Conservation (phyloP, 2,888 invertebrate species). For the Campoletis raptor region DNA sequence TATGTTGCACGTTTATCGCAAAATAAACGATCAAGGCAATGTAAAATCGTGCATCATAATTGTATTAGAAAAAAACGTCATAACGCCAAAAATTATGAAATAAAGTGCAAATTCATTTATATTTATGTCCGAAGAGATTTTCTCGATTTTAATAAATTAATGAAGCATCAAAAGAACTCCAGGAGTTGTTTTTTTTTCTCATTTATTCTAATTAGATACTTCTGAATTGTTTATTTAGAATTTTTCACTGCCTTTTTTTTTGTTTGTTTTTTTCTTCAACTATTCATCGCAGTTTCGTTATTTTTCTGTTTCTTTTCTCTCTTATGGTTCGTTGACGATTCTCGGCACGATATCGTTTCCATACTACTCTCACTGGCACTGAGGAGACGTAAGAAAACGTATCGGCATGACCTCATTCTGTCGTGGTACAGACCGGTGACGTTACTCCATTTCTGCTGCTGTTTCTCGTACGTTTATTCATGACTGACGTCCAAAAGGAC, state of each 20-base stretch:
- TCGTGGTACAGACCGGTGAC: conserved; percentile 65
- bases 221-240: neutral
- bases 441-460: conserved; percentile 49
- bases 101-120: neutral
- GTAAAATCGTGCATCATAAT: neutral
- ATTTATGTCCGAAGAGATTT: too few species aligned
- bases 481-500: neutral
- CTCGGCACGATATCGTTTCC: conserved; percentile 64
- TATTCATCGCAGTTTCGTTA: neutral
- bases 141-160: neutral
- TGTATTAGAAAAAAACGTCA: neutral
- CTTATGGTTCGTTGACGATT: conserved; percentile 50
- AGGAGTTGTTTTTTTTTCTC: neutral
- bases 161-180: neutral
- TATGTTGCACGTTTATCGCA: neutral
- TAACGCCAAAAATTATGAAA: neutral
- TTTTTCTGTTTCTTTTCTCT: conserved; percentile 16
- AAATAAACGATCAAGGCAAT: neutral
- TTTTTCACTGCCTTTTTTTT: neutral
- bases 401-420: conserved; percentile 76
- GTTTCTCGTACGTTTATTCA: conserved; percentile 12
- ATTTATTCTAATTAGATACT: neutral
- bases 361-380: conserved; percentile 41
- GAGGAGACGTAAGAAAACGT: conserved; percentile 66
- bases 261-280: conserved; percentile 17